Percentiles rank a stretch among this genome's conserved stretches.
Conservation (phyloP, 1,140 invertebrate species). For the Sitophilus oryzae region DNA sequence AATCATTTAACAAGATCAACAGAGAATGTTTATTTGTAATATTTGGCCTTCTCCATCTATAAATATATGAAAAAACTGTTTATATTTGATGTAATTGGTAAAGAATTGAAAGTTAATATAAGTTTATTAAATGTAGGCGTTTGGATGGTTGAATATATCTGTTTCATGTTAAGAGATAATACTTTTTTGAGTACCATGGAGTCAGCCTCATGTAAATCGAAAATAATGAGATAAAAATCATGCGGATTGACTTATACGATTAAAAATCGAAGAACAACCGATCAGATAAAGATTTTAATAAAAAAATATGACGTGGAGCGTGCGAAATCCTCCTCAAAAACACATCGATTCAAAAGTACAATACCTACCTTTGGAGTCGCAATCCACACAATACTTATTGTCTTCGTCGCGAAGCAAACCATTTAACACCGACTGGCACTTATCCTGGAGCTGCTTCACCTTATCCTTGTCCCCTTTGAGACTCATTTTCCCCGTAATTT, state of each 20-base stretch:
- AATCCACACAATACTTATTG: conserved; percentile 99
- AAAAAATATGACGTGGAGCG: conserved; percentile 17
- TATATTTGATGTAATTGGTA: too few relatives aligned
- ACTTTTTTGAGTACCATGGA: too few relatives aligned
- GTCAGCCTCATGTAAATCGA: too few relatives aligned
- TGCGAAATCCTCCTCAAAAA: conserved; percentile 6
- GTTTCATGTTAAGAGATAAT: too few relatives aligned
- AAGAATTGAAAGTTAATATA: too few relatives aligned
- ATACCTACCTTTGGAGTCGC: conserved; percentile 91
- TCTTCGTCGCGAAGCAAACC: conserved; percentile 94
- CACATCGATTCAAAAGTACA: conserved; percentile 21
- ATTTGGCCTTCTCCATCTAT: too few relatives aligned
- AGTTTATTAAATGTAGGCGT: too few relatives aligned
- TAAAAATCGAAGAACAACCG: background rate
- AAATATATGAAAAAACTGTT: too few relatives aligned
- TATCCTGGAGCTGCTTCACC: conserved; percentile 85
- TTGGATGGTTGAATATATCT: too few relatives aligned
- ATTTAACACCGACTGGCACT: conserved; percentile 87
- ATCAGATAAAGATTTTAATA: background rate
- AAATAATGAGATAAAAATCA: too few relatives aligned
- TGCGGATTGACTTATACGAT: background rate
- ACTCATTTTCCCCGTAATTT: conserved; percentile 51
- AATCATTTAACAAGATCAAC: too few relatives aligned
- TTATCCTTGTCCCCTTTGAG: conserved; percentile 85
- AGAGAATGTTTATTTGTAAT: too few relatives aligned